Conservation (phyloP, 2,113 vertebrate genomes). For the Apaloderma vittatum region DNA sequence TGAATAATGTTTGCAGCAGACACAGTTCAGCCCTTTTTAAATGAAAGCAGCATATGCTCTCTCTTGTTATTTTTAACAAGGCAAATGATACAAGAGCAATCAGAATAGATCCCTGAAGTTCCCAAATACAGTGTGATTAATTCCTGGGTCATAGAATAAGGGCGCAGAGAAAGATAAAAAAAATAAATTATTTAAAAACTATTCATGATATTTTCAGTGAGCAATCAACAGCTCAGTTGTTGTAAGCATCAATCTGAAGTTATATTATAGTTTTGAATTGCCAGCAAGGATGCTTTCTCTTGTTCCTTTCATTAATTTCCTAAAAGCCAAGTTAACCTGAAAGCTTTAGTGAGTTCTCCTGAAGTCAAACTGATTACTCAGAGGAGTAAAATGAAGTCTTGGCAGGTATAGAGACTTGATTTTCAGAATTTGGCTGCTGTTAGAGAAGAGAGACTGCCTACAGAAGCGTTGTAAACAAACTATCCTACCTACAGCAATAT, state of each 20-base stretch:
- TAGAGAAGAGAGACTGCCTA: neutral
- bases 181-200: neutral
- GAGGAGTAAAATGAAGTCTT: neutral
- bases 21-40: conserved; percentile 21
- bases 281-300: neutral
- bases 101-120: neutral
- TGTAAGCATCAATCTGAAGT: neutral
- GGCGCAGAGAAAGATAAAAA: neutral
- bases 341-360: neutral
- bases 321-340: neutral
- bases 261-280: neutral
- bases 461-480: neutral
- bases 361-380: neutral
- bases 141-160: neutral
- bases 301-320: neutral
- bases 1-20: conserved; percentile 39
- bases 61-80: conserved; percentile 38
- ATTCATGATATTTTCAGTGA: neutral
- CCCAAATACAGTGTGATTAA: neutral
- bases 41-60: conserved; percentile 35
- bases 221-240: neutral
- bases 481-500: neutral
- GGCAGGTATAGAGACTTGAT: neutral
- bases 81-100: conserved; percentile 9
- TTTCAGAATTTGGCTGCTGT: neutral